Evolutionary conservation across 2,888 invertebrate species (phyloP), one percentile per base, ranked within the genome.

Genomic region (Catocala fraxini): DNA sequence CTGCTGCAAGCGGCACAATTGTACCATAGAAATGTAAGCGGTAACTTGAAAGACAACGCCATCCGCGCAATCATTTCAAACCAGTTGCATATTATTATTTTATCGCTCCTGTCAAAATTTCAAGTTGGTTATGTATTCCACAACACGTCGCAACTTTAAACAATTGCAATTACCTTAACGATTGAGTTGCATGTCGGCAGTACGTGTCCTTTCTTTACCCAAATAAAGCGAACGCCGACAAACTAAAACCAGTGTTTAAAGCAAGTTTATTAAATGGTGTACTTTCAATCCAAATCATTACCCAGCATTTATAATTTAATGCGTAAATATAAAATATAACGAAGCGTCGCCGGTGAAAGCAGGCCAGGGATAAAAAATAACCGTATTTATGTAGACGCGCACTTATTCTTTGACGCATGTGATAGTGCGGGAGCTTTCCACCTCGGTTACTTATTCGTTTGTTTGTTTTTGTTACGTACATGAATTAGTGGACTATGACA

Each of bases 281-380:
- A 69, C 64, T 66, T 70, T 64, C 63, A 55, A 63, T 66, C 15
- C 34, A 11, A 46, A 15, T 35, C 25, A 55, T 57, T 52, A 51
- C 33, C 48, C 49, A 46, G 51, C 46, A 53, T 47, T 39, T 41
- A 63, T 74, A 67, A 70, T 62, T 63, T 15, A 65, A 65, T 65
- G 51, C 55, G 39, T 70, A 61, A 56, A 48, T 68, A 63, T 63
- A 65, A 73, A 59, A 71, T 73, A 59, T 63, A 65, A 60, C 53
- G 65, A 65, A 48, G 35, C 35, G 35, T 9, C 25, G 25, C 42
- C n/a, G 61, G 77, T 59, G 76, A 76, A 76, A 76, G 77, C 68
- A 43, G 72, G 67, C 63, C 70, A 63, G 55, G 48, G 59, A 59
- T 60, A 77, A 76, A 72, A 76, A 76, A 65, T 71, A 67, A 74